Percentiles rank a stretch among this genome's conserved stretches.
phyloP scores from a whole-genome alignment of 37 sponge, comb jelly and placozoan species.

The Bolinopsis microptera region DNA sequence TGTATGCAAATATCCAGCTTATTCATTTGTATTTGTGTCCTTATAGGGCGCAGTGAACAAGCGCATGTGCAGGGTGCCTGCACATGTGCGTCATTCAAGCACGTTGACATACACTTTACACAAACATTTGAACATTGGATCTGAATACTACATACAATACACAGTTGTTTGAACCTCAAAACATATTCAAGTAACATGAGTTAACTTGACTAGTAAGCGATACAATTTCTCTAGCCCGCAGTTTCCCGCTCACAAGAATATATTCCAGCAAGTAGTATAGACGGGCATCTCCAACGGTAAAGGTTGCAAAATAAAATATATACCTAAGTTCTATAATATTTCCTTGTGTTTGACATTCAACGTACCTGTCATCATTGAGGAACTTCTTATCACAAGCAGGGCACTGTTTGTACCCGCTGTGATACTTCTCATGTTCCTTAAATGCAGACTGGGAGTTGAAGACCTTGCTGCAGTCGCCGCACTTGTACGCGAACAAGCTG shows the following conservation, averaged over 20 bases:
- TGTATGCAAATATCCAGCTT: slow-evolving; percentile 16
- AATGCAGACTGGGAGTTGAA: slow-evolving; percentile 31
- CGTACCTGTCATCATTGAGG: slow-evolving; percentile 50
- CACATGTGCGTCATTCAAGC: not conserved
- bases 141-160: not conserved
- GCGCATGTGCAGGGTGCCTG: no score
- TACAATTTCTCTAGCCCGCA: slow-evolving; percentile 5
- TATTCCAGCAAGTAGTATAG: not conserved
- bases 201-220: not conserved
- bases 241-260: not conserved
- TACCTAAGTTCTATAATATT: not conserved
- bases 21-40: not conserved
- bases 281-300: no score
- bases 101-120: not conserved
- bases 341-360: not conserved
- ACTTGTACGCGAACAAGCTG: slow-evolving; percentile 57
- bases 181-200: slow-evolving; percentile 28
- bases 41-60: not conserved
- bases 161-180: slow-evolving; percentile 31
- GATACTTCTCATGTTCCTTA: slow-evolving; percentile 60
- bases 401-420: slow-evolving; percentile 56
- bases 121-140: slow-evolving; percentile 1
- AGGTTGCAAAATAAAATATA: not conserved
- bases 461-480: slow-evolving; percentile 45
- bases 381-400: slow-evolving; percentile 37